Evolutionary conservation across 1,140 invertebrate genomes (phyloP).

Genomic region (Microplitis demolitor): DNA sequence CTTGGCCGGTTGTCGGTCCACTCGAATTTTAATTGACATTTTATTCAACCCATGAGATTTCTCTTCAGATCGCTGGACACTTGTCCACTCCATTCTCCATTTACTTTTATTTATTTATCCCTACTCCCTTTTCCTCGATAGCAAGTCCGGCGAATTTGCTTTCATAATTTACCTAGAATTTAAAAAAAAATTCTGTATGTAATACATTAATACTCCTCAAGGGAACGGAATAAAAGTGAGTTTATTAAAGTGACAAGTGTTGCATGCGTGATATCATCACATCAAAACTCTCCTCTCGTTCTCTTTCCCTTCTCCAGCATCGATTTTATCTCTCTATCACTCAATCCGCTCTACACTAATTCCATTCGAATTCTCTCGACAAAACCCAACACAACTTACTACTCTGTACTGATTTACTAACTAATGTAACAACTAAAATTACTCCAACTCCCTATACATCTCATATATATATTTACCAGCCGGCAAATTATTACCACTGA

Average conservation of each 20-base stretch:
- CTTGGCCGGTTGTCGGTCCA: not conserved
- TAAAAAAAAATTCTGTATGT: not conserved
- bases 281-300: not conserved
- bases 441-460: no score
- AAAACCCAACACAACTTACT: no score
- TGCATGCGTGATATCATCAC: not conserved
- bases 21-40: conserved; percentile 12
- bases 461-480: no score
- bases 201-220: not conserved
- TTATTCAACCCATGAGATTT: not conserved
- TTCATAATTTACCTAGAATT: not conserved
- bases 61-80: not conserved
- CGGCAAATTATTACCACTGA: no score
- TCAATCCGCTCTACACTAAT: no score
- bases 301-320: not conserved
- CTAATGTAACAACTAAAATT: no score
- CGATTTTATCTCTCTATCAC: not conserved
- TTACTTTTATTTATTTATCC: not conserved
- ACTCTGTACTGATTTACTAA: no score
- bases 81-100: not conserved
- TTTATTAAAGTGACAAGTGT: not conserved
- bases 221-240: not conserved
- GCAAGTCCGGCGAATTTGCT: not conserved
- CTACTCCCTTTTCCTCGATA: not conserved
- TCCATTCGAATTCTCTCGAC: no score